Evolutionary conservation across 2,797 vertebrate species (phyloP).

Genomic region (Toxotes lorentzi): DNA sequence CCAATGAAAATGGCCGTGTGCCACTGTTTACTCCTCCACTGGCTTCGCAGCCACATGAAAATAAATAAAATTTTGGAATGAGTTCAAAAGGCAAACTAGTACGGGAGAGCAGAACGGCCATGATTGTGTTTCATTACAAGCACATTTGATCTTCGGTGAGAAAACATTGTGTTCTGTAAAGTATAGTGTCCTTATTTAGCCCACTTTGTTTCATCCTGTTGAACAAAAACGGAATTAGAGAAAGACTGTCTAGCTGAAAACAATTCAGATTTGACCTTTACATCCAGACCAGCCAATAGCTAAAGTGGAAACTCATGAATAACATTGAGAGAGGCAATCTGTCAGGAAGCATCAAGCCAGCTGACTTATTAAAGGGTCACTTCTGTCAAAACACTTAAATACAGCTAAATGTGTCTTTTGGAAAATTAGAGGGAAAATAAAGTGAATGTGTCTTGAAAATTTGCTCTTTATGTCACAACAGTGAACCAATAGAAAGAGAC

Average conservation of each 20-base stretch:
- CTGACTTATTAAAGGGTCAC: slow-evolving; percentile 70
- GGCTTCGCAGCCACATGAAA: not conserved
- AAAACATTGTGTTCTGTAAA: slow-evolving; percentile 15
- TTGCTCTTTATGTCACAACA: slow-evolving; percentile 23
- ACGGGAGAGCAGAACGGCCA: not conserved
- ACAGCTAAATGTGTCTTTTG: slow-evolving; percentile 58
- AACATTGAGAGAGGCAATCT: slow-evolving; percentile 66
- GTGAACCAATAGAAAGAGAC: slow-evolving; percentile 10
- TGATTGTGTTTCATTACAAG: not conserved
- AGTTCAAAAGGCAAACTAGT: slow-evolving; percentile 35
- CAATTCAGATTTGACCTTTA: slow-evolving; percentile 76
- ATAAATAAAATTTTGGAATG: slow-evolving; percentile 6
- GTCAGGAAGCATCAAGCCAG: slow-evolving; percentile 68
- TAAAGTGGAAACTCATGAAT: slow-evolving; percentile 72
- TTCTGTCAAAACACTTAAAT: slow-evolving; percentile 71
- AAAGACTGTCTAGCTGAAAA: slow-evolving; percentile 40
- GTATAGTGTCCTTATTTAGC: slow-evolving; percentile 37
- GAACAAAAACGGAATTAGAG: slow-evolving; percentile 49
- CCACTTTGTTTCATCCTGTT: slow-evolving; percentile 39
- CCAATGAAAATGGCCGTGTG: slow-evolving; percentile 7
- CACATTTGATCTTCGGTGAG: slow-evolving; percentile 9
- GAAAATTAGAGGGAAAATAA: slow-evolving; percentile 48
- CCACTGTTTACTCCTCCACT: slow-evolving; percentile 24
- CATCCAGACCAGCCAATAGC: slow-evolving; percentile 63
- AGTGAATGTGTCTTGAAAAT: slow-evolving; percentile 37